Evolutionary conservation across 2,888 invertebrate genomes (phyloP), one percentile per base, ranked within the genome.

Genomic region (Machimus rusticus): DNA sequence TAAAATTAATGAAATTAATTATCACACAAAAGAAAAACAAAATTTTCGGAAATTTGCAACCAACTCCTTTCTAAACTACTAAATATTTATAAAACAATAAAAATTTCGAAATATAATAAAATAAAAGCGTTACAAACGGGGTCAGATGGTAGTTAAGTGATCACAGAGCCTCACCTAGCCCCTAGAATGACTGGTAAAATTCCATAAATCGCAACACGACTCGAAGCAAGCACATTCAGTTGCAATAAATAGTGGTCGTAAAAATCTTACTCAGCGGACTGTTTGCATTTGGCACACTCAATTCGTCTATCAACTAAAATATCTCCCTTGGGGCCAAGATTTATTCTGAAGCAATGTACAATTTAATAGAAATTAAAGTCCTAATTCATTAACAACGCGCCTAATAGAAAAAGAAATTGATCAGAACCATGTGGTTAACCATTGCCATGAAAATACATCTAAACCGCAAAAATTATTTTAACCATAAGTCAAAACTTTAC

Each of bases 181-280:
- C 28, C 14, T 74, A 31, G 43, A 51, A 19, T 39, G 19, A 84
- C 19, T 84, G 66, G 66, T n/a, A 66, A 84, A 46, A 84, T 66
- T 66, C 84, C 84, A 84, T 84, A 84, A 84, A 84, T 84, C 66
- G 84, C 37, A 66, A 39, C 74, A 84, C 19, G 19, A 66, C 66
- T 66, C 43, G 51, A 37, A 28, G 31, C 34, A 66, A 37, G 28
- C 23, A 8, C 46, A 46, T 1, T 16, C 43, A 39, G n/a, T 28
- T 5, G 6, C 1, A 37, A 43, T 19, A 43, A 23, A 16, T n/a
- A 34, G 39, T 74, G 34, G 66, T 43, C 74, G 37, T 39, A 84
- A 74, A 66, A 16, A 66, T 28, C 55, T 31, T 51, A 37, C 19
- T 57, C 66, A 37, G 8, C 31, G 5, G 23, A 28, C 37, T 34